These are phyloP conservation scores for Chiroxiphia lanceolata DNA, from an alignment of 2,797 vertebrate genomes.

Conservation along the genomic window DNA sequence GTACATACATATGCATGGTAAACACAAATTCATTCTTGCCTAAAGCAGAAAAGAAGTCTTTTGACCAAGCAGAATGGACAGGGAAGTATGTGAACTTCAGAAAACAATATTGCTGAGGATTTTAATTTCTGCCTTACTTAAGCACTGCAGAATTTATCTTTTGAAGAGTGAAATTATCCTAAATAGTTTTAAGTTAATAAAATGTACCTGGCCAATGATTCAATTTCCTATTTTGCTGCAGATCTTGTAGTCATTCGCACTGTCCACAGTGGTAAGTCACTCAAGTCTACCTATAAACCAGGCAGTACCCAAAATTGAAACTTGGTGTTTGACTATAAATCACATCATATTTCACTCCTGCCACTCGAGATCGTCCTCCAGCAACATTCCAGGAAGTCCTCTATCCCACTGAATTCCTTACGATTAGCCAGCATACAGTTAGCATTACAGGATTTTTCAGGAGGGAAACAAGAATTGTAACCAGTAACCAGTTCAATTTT, in stretches of 20 bases:
- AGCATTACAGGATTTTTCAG: not conserved
- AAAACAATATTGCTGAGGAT: not conserved
- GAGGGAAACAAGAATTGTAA: not conserved
- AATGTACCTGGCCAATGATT: not conserved
- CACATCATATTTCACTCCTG: not conserved
- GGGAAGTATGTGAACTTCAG: not conserved
- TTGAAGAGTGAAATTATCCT: not conserved
- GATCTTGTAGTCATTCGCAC: not conserved
- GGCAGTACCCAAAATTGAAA: not conserved
- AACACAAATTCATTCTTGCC: not conserved
- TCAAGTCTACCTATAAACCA: not conserved
- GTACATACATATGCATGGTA: not conserved
- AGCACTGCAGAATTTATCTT: not conserved
- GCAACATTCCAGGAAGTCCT: not conserved
- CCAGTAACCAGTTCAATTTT: not conserved
- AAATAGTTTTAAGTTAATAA: not conserved
- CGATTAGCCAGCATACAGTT: not conserved
- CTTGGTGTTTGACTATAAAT: not conserved
- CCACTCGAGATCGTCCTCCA: not conserved
- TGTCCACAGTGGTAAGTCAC: not conserved
- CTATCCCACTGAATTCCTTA: not conserved
- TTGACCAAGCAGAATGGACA: not conserved
- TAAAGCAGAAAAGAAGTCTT: not conserved
- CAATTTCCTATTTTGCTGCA: not conserved
- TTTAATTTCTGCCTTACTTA: not conserved